Conservation (phyloP, 2,113 vertebrate genomes). For the Edolisoma coerulescens region DNA sequence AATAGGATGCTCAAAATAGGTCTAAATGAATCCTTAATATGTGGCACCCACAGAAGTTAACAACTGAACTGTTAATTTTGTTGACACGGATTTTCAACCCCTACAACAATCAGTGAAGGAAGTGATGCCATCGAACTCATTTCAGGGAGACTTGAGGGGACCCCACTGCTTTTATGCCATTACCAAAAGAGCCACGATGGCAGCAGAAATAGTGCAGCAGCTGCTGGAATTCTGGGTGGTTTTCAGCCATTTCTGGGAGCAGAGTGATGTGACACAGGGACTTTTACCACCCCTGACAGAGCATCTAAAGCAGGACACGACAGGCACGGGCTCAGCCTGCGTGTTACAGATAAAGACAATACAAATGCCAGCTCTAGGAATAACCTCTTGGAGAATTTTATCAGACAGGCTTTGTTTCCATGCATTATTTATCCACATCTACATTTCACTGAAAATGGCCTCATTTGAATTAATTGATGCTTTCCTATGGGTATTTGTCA, state of each 20-base stretch:
- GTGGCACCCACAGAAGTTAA: background rate
- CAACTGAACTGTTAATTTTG: background rate
- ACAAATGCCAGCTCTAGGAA: constrained; percentile 8
- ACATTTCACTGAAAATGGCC: background rate
- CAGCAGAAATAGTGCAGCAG: background rate
- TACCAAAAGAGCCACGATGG: background rate
- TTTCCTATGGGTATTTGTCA: background rate
- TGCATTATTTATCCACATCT: constrained; percentile 37
- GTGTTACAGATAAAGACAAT: background rate
- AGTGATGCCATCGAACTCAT: background rate
- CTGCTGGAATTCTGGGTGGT: background rate
- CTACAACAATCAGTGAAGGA: background rate
- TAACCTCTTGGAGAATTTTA: background rate
- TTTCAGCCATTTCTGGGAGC: background rate
- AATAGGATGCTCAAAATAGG: background rate
- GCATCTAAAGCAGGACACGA: background rate
- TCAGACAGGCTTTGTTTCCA: constrained; percentile 8
- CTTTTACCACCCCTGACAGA: background rate
- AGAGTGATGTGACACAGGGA: background rate
- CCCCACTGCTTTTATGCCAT: background rate
- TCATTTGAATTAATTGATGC: background rate
- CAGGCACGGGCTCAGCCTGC: background rate
- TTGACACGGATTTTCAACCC: background rate
- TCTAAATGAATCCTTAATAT: background rate
- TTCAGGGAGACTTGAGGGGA: background rate